Conservation (phyloP, 2,888 invertebrate genomes). For the Noctua comes region DNA sequence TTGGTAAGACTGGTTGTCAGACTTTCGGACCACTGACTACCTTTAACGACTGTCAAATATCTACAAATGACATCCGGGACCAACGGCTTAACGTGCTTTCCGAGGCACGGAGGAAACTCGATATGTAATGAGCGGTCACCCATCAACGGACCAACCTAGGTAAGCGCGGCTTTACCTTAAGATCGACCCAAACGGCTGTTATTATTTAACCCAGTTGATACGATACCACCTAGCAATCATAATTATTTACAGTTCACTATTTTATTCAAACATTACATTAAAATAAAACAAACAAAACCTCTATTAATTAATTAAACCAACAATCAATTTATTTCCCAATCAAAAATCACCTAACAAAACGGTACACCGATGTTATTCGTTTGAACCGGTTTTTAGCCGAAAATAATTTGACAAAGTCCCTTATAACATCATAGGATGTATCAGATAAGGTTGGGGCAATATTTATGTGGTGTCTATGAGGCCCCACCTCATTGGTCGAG, state of each 20-base stretch:
- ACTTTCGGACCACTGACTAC: too few species aligned
- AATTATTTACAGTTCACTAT: not conserved
- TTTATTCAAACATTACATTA: not conserved
- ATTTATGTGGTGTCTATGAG: slow-evolving; percentile 48
- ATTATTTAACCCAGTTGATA: not conserved
- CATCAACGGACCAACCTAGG: too few species aligned
- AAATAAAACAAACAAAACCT: not conserved
- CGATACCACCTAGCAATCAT: not conserved
- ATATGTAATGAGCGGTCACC: too few species aligned
- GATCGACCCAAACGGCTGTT: too few species aligned
- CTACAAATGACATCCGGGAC: too few species aligned
- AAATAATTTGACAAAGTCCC: slow-evolving; percentile 49
- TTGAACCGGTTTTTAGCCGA: slow-evolving; percentile 19
- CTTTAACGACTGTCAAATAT: too few species aligned
- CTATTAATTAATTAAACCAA: slow-evolving; percentile 12
- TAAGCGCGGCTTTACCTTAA: too few species aligned
- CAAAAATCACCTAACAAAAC: slow-evolving; percentile 10
- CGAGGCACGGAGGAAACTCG: too few species aligned
- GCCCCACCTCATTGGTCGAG: slow-evolving; percentile 60
- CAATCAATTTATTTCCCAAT: slow-evolving; percentile 20
- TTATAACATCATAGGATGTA: slow-evolving; percentile 32
- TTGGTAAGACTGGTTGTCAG: too few species aligned
- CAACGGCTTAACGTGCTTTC: too few species aligned
- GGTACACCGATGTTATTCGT: not conserved
- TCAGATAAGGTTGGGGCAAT: slow-evolving; percentile 53